Conservation (phyloP, 1,140 invertebrate species). For the Akabosia matsudoensis region DNA sequence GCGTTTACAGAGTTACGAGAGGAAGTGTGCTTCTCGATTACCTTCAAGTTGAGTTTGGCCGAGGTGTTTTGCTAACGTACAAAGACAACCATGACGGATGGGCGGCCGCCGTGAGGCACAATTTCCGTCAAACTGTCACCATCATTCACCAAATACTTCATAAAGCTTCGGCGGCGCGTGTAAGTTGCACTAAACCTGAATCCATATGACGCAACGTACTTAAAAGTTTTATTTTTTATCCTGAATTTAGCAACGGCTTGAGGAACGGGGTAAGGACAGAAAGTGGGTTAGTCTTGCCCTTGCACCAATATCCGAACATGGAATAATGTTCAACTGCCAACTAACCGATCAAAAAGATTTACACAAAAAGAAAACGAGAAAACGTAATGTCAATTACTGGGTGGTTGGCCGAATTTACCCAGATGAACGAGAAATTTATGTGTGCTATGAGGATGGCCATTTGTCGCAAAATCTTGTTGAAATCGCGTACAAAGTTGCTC, state of each 20-base stretch:
- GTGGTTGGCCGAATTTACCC: constrained; percentile 59
- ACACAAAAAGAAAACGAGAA: constrained; percentile 19
- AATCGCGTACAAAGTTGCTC: constrained; percentile 62
- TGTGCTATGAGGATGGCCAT: constrained; percentile 72
- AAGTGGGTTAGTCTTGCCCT: constrained; percentile 66
- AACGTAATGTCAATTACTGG: constrained; percentile 54
- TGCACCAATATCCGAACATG: constrained; percentile 72
- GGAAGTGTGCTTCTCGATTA: constrained; percentile 37
- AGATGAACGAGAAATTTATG: constrained; percentile 69
- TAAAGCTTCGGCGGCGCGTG: constrained; percentile 35
- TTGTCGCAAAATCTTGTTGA: constrained; percentile 73
- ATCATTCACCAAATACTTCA: constrained; percentile 40
- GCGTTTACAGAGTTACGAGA: constrained; percentile 27
- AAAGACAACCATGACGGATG: constrained; percentile 5
- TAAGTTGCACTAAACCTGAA: constrained; percentile 11
- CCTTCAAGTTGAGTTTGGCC: constrained; percentile 39
- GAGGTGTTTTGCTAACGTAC: constrained; percentile 30
- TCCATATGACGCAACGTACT: no score
- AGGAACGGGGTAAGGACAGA: constrained; percentile 57
- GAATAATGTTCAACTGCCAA: constrained; percentile 61
- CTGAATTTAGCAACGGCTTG: constrained; percentile 3
- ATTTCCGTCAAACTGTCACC: constrained; percentile 30
- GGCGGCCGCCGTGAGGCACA: constrained; percentile 24
- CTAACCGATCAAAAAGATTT: neutral
- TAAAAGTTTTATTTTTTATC: neutral